Conservation (phyloP, 2,797 vertebrate species). For the Hemibagrus guttatus region DNA sequence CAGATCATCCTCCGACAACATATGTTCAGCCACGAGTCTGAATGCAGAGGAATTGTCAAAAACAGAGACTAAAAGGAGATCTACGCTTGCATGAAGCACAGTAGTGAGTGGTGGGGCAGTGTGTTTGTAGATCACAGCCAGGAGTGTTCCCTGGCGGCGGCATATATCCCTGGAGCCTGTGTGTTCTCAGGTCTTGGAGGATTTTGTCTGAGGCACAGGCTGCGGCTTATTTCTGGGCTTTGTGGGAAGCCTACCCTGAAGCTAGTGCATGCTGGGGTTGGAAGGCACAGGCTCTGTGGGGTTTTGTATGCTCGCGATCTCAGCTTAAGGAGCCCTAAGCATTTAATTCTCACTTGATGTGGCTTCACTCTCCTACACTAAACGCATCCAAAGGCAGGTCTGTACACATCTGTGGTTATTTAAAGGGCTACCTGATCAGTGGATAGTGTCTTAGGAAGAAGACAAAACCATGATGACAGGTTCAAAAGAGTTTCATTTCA, state of each 20-base stretch:
- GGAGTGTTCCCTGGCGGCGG: slow-evolving; percentile 6
- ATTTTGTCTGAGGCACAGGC: slow-evolving; percentile 37
- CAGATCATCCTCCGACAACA: slow-evolving; percentile 22
- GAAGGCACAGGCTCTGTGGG: slow-evolving; percentile 27
- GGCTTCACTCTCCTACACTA: neutral
- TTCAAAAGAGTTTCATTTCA: slow-evolving; percentile 4
- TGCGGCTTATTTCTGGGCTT: slow-evolving; percentile 44
- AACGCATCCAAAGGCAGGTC: slow-evolving; percentile 30
- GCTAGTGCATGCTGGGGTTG: slow-evolving; percentile 64
- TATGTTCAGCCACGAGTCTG: slow-evolving; percentile 13
- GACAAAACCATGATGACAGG: slow-evolving; percentile 9
- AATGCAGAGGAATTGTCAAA: slow-evolving; percentile 18
- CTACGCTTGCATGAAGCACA: slow-evolving; percentile 10
- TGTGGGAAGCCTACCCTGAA: slow-evolving; percentile 55
- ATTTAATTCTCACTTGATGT: slow-evolving; percentile 39
- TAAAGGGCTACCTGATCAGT: slow-evolving; percentile 25
- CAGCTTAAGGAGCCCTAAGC: slow-evolving; percentile 34
- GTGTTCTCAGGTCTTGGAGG: slow-evolving; percentile 25
- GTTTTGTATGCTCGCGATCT: slow-evolving; percentile 24
- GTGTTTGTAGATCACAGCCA: slow-evolving; percentile 15
- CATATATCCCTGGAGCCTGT: slow-evolving; percentile 26
- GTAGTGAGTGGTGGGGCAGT: slow-evolving; percentile 14
- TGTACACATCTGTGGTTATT: slow-evolving; percentile 20
- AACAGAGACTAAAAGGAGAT: slow-evolving; percentile 2
- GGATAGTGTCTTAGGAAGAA: neutral